Base-by-base conservation (phyloP, 2,888 invertebrate genomes). In the Theodoxus fluviatilis region DNA sequence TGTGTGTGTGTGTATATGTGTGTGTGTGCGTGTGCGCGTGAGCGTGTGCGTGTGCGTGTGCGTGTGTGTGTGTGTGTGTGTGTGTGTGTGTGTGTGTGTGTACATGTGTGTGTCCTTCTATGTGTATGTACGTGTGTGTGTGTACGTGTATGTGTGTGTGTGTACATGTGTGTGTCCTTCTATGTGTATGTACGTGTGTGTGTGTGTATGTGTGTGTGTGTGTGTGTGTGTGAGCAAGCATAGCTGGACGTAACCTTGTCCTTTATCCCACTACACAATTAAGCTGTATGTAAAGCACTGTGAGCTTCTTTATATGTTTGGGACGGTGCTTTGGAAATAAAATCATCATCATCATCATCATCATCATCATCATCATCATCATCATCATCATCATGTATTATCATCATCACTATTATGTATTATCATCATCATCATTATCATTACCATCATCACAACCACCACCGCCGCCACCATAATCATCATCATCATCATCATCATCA, bases 171-270 rank as follows among this genome's bases (percentile, higher is more conserved):
- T 49, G 52, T 25, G 67, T 52, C 35, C 33, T 15, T 66, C 28
- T 3, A 49, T 66, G 66, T 47, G 66, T 66, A 49, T 47, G 47
- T 47, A 49, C 33, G 64, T 64, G 64, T 6, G 66, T 47, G 66
- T n/a, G 66, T 49, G 66, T 22, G 64, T 40, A 43, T 22, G 66
- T 66, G 66, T 49, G 64, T 40, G 64, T 40, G 64, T 40, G 63
- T 37, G 38, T 37, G 63, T 7, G 37, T 37, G 37, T 37, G 38
- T 31, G 12, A 1, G 35, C 2, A 4, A 22, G 1, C 59, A 33
- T 9, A 33, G 4, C 1, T 28, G 31, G 6, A 59, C 9, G 1
- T 18, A 59, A 9, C 31, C 1, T 2, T 22, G 22, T 22, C 52
- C n/a, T 25, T 22, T 25, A 49, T n/a, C n/a, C n/a, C n/a, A n/a